phyloP scores from a whole-genome alignment of 2,888 invertebrate genomes.

The Timema cristinae region DNA sequence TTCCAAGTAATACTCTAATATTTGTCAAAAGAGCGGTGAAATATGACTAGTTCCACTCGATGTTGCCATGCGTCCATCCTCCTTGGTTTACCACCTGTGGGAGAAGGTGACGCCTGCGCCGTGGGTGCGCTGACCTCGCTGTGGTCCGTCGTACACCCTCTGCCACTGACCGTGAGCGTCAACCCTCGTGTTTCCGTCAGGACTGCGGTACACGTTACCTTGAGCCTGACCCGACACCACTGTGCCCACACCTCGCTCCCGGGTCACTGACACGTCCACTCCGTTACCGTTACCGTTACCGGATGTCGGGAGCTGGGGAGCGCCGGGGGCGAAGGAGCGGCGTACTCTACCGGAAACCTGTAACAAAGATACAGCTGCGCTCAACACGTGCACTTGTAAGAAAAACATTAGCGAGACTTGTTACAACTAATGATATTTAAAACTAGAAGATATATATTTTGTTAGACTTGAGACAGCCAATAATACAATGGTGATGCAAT shows the following conservation, averaged over 20 bases:
- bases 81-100: background rate
- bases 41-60: no score
- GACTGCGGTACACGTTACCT: slow-evolving; percentile 20
- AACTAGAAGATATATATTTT: no score
- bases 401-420: no score
- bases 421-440: no score
- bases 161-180: slow-evolving; percentile 22
- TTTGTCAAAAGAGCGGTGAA: no score
- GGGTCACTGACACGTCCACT: slow-evolving; percentile 14
- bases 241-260: slow-evolving; percentile 19
- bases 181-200: slow-evolving; percentile 18
- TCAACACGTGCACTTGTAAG: no score
- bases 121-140: slow-evolving; percentile 11
- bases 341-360: background rate
- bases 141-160: slow-evolving; percentile 17
- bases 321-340: slow-evolving; percentile 3
- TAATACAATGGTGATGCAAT: no score
- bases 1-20: no score
- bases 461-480: no score
- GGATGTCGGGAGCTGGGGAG: background rate
- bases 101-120: slow-evolving; percentile 4
- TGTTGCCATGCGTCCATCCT: no score
- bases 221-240: slow-evolving; percentile 20
- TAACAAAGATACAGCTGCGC: no score
- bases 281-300: background rate